Percentiles rank a stretch among this genome's conserved stretches.
Evolutionary conservation across 2,113 vertebrate genomes (phyloP).

Genomic region (Sakesphorus luctuosus): DNA sequence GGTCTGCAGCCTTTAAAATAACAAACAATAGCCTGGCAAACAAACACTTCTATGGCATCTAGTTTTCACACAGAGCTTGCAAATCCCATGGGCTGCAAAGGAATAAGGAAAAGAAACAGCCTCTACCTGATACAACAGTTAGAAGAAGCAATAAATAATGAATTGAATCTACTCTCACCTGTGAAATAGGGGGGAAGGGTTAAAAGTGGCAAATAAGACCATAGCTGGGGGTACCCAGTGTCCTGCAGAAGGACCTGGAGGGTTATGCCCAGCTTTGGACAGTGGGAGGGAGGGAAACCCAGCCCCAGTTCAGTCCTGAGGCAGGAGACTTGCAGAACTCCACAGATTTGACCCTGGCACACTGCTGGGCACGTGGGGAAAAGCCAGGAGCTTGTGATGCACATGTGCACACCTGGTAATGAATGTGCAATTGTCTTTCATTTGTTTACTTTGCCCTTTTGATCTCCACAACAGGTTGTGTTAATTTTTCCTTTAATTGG

Average conservation of each 20-base stretch:
- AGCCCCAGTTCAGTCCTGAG: neutral
- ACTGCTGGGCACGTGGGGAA: neutral
- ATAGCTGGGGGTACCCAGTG: neutral
- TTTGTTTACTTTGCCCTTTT: conserved; percentile 12
- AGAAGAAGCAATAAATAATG: neutral
- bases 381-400: neutral
- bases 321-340: neutral
- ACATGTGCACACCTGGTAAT: neutral
- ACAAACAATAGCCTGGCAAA: conserved; percentile 57
- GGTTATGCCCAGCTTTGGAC: neutral
- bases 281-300: neutral
- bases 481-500: conserved; percentile 30
- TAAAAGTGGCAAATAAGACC: neutral
- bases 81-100: neutral
- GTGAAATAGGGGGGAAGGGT: neutral
- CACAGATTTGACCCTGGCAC: neutral
- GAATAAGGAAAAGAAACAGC: neutral
- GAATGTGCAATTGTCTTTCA: neutral
- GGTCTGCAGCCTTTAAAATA: conserved; percentile 36
- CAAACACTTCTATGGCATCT: neutral
- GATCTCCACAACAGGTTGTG: neutral
- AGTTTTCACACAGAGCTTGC: neutral
- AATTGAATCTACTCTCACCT: neutral
- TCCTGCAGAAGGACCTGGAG: neutral
- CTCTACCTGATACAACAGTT: neutral